Evolutionary conservation across 2,888 invertebrate genomes (phyloP).

Genomic region (Megaustenia siamemsis): DNA sequence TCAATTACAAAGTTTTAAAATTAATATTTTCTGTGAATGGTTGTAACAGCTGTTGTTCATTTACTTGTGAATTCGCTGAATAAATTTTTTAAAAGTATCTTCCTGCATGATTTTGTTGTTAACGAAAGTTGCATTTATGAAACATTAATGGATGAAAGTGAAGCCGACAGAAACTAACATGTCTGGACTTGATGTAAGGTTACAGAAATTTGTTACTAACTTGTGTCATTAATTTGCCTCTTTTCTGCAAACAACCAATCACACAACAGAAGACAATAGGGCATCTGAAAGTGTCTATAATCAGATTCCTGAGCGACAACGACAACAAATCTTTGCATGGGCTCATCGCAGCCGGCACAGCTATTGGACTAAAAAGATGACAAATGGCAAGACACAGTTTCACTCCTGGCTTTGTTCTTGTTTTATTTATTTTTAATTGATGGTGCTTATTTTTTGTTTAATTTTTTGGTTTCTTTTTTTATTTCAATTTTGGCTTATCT

Average conservation of each 20-base stretch:
- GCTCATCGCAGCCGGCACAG: slow-evolving; percentile 37
- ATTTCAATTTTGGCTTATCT: neutral
- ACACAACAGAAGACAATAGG: neutral
- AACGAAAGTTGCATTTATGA: too few relatives aligned
- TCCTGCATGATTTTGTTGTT: too few relatives aligned
- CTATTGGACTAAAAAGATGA: slow-evolving; percentile 33
- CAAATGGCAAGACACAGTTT: slow-evolving; percentile 27
- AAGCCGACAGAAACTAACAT: too few relatives aligned
- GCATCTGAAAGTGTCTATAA: slow-evolving; percentile 19
- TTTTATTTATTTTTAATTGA: neutral
- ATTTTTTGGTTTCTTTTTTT: neutral
- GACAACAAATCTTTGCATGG: slow-evolving; percentile 46
- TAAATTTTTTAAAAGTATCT: too few relatives aligned
- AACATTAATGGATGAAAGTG: too few relatives aligned
- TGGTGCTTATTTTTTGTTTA: neutral
- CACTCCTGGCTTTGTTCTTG: neutral
- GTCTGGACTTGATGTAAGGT: too few relatives aligned
- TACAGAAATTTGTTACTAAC: too few relatives aligned
- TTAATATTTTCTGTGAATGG: too few relatives aligned
- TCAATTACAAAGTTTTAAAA: too few relatives aligned
- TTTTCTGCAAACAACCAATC: neutral
- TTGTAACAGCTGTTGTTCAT: too few relatives aligned
- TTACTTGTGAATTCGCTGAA: too few relatives aligned
- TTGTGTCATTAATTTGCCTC: too few relatives aligned
- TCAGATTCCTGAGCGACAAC: slow-evolving; percentile 37